phyloP scores from a whole-genome alignment of 2,113 vertebrate species.

The Apteryx mantelli region DNA sequence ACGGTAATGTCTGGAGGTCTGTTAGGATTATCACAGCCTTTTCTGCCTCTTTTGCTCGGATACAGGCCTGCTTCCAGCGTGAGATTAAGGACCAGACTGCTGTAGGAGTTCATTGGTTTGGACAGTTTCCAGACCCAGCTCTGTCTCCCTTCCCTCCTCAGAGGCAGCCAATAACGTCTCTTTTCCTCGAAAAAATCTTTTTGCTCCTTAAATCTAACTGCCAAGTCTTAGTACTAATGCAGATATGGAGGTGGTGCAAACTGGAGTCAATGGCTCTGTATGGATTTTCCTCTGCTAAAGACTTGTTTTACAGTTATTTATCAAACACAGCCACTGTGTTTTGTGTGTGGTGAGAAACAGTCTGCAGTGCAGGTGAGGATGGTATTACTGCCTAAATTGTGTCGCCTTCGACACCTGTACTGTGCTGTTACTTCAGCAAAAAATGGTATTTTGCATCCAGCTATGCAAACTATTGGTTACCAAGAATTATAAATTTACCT shows the following conservation, averaged over 20 bases:
- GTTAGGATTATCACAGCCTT: background rate
- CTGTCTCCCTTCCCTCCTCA: background rate
- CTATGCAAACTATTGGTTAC: background rate
- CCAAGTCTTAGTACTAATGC: background rate
- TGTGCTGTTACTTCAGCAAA: background rate
- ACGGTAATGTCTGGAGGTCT: background rate
- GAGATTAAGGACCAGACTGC: background rate
- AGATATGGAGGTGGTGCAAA: background rate
- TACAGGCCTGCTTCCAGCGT: background rate
- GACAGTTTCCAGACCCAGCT: background rate
- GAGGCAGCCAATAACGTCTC: background rate
- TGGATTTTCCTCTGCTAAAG: conserved; percentile 19
- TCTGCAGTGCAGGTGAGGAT: background rate
- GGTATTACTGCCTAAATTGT: background rate
- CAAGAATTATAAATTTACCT: background rate
- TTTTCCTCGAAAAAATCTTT: background rate
- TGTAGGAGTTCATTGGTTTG: background rate
- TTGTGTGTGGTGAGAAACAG: background rate
- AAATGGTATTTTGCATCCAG: background rate
- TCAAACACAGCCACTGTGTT: background rate
- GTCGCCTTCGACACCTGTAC: background rate
- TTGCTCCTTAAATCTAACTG: conserved; percentile 1
- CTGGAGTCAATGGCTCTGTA: background rate
- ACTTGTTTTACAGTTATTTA: background rate
- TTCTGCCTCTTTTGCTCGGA: background rate